Evolutionary conservation across 2,888 invertebrate species (phyloP).

Genomic region (Oligia latruncula): DNA sequence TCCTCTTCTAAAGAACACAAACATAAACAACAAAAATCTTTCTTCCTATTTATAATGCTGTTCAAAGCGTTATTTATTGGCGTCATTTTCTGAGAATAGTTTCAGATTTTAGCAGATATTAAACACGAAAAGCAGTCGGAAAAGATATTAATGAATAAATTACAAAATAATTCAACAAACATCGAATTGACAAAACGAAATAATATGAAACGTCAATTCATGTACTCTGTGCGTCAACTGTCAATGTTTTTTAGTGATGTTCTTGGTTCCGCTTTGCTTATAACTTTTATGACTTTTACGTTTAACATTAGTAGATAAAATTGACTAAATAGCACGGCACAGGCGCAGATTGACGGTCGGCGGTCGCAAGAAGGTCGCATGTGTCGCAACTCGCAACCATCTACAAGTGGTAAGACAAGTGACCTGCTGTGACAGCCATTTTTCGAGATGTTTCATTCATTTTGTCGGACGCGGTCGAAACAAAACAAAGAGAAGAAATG

Average conservation of each 20-base stretch:
- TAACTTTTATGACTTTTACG: background rate
- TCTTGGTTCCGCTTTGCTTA: too few relatives aligned
- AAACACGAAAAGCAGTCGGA: background rate
- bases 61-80: slow-evolving; percentile 68
- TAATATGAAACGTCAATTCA: background rate
- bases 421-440: background rate
- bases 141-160: background rate
- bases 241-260: slow-evolving; percentile 14
- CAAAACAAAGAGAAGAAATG: too few relatives aligned
- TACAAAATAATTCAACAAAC: background rate
- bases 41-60: slow-evolving; percentile 72
- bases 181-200: background rate
- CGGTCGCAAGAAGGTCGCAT: background rate
- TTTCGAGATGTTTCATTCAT: background rate
- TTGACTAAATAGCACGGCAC: background rate
- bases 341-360: too few relatives aligned
- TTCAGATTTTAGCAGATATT: background rate
- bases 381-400: background rate
- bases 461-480: background rate
- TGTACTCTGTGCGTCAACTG: too few relatives aligned
- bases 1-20: slow-evolving; percentile 68
- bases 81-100: slow-evolving; percentile 58
- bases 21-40: slow-evolving; percentile 80
- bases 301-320: background rate
- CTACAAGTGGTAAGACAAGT: background rate